Conservation (phyloP, 2,888 invertebrate genomes). For the Mylabris sibirica region DNA sequence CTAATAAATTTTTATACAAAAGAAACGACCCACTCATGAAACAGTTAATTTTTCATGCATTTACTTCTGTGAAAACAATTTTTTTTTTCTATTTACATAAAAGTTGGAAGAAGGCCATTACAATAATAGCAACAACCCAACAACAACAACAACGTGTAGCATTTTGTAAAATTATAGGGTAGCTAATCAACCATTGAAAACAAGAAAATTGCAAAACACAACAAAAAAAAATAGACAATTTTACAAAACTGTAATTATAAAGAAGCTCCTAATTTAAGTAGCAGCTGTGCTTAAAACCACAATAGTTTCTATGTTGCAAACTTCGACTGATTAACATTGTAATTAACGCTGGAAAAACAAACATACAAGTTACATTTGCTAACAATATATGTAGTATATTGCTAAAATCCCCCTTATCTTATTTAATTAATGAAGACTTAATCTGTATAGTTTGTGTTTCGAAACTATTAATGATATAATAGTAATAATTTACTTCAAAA, state of each 20-base stretch:
- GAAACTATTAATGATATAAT: neutral
- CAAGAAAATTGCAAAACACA: neutral
- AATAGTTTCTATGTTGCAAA: conserved; percentile 1
- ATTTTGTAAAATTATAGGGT: conserved; percentile 10
- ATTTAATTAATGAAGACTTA: conserved; percentile 8
- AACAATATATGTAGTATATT: conserved; percentile 8
- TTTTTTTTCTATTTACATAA: neutral
- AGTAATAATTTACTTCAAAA: neutral
- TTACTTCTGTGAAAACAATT: neutral
- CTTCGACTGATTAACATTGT: conserved; percentile 13
- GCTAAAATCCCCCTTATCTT: neutral
- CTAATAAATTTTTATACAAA: neutral
- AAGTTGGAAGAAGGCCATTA: neutral
- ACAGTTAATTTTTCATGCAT: neutral
- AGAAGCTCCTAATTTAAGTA: conserved; percentile 7
- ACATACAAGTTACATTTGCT: neutral
- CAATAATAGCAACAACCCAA: neutral
- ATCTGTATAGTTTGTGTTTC: neutral
- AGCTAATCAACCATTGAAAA: conserved; percentile 2
- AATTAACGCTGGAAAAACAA: conserved; percentile 7
- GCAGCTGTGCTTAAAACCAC: conserved; percentile 13
- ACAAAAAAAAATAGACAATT: neutral
- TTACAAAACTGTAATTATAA: conserved; percentile 10
- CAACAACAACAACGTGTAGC: conserved; percentile 2
- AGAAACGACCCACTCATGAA: neutral